Evolutionary conservation across 2,113 vertebrate species (phyloP).

Genomic region (Ictidomys tridecemlineatus): DNA sequence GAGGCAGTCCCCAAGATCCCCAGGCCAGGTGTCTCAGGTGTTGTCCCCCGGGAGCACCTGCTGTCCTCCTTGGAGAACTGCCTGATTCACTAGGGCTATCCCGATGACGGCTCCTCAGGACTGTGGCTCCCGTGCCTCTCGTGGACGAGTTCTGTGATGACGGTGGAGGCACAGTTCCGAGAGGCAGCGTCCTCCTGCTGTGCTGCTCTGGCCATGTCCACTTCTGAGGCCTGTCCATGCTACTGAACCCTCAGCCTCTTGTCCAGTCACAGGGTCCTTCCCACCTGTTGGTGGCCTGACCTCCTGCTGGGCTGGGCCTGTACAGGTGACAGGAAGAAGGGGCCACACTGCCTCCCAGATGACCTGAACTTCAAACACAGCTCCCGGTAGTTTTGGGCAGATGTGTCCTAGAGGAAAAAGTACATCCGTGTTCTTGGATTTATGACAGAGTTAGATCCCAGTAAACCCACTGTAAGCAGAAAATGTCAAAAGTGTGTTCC

Average conservation of each 20-base stretch:
- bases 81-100: too few species aligned
- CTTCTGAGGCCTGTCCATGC: too few species aligned
- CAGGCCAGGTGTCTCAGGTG: not conserved
- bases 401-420: not conserved
- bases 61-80: not conserved
- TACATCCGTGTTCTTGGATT: fast-evolving
- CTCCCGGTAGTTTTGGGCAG: not conserved
- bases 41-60: not conserved
- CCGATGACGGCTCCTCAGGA: not conserved
- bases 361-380: too few species aligned
- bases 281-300: not conserved
- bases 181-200: not conserved
- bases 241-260: fast-evolving
- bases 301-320: too few species aligned
- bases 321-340: not conserved
- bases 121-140: not conserved
- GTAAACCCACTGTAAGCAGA: not conserved
- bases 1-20: not conserved
- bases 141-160: fast-evolving
- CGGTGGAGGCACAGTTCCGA: fast-evolving
- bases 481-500: too few species aligned
- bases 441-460: not conserved
- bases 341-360: not conserved
- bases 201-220: fast-evolving
- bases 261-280: not conserved